These are phyloP conservation scores for Anoplopoma fimbria DNA, from an alignment of 2,113 vertebrate genomes.

Conservation along the genomic window DNA sequence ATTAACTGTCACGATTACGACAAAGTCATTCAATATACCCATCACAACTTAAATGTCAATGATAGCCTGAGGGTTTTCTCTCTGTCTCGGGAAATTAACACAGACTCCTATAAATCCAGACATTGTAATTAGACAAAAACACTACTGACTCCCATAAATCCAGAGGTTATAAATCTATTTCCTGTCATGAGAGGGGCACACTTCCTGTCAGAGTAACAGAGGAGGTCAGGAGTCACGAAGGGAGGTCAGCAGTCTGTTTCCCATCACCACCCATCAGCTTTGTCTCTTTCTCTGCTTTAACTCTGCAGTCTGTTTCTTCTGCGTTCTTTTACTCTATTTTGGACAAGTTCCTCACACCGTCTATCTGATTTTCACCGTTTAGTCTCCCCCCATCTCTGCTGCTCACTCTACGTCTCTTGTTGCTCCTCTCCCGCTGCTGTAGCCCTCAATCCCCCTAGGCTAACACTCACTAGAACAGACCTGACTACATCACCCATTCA, in stretches of 20 bases:
- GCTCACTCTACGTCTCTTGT: slow-evolving; percentile 40
- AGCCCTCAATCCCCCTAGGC: slow-evolving; percentile 53
- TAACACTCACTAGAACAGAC: slow-evolving; percentile 50
- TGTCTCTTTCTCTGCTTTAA: slow-evolving; percentile 22
- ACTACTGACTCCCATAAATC: slow-evolving; percentile 62
- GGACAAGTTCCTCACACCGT: slow-evolving; percentile 5
- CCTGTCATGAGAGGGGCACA: slow-evolving; percentile 60
- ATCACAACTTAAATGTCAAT: slow-evolving; percentile 66
- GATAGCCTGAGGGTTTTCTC: slow-evolving; percentile 53
- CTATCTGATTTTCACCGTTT: slow-evolving; percentile 29
- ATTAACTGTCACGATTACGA: slow-evolving; percentile 44
- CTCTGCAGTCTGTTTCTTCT: background rate
- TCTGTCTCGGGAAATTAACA: slow-evolving; percentile 67
- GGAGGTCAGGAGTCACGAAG: slow-evolving; percentile 63
- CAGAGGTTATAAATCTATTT: slow-evolving; percentile 64
- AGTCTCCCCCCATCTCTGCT: background rate
- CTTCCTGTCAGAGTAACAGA: slow-evolving; percentile 66
- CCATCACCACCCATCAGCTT: slow-evolving; percentile 63
- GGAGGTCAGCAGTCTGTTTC: slow-evolving; percentile 73
- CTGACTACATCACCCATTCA: slow-evolving; percentile 62
- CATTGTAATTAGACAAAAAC: slow-evolving; percentile 73
- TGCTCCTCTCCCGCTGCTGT: slow-evolving; percentile 37
- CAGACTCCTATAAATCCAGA: slow-evolving; percentile 68
- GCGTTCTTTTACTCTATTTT: slow-evolving; percentile 29
- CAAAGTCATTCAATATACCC: slow-evolving; percentile 49